Percentiles rank a stretch among this genome's conserved stretches.
phyloP scores from a whole-genome alignment of 2,888 invertebrate genomes.

The Eumacrocentrus americanus region DNA sequence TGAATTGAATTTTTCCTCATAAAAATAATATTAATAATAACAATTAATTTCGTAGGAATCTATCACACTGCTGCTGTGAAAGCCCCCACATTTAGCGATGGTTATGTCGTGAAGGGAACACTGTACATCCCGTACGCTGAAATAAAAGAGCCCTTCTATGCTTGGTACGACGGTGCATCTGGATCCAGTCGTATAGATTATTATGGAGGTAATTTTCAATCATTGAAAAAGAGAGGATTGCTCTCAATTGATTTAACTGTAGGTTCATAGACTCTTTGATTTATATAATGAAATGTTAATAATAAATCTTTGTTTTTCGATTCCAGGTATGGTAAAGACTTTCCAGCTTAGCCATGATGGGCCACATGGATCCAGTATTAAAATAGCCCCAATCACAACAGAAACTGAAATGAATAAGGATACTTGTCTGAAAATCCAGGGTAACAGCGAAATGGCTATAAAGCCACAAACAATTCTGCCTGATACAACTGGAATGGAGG shows the following conservation, averaged over 20 bases:
- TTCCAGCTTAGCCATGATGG: constrained; percentile 75
- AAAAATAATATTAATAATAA: too few relatives aligned
- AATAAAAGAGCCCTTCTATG: constrained; percentile 87
- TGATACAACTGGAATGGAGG: constrained; percentile 76
- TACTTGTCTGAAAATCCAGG: constrained; percentile 86
- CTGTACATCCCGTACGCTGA: constrained; percentile 93
- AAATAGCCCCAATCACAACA: constrained; percentile 86
- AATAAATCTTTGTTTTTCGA: not conserved
- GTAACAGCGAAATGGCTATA: constrained; percentile 68
- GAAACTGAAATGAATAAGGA: constrained; percentile 73
- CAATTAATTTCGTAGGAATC: too few relatives aligned
- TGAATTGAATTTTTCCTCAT: too few relatives aligned
- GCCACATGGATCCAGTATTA: constrained; percentile 74
- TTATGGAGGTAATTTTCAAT: constrained; percentile 76
- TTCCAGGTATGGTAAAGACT: constrained; percentile 83
- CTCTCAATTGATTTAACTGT: too few relatives aligned
- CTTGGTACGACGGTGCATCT: constrained; percentile 80
- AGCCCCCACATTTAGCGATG: constrained; percentile 72
- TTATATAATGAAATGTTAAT: too few relatives aligned
- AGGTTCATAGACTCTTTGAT: too few relatives aligned
- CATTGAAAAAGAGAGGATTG: not conserved
- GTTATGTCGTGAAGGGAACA: constrained; percentile 78
- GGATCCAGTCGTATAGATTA: constrained; percentile 90
- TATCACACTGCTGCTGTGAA: not conserved
- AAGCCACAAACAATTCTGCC: constrained; percentile 81